Evolutionary conservation across 2,888 invertebrate species (phyloP).

Genomic region (Melipona beecheii): DNA sequence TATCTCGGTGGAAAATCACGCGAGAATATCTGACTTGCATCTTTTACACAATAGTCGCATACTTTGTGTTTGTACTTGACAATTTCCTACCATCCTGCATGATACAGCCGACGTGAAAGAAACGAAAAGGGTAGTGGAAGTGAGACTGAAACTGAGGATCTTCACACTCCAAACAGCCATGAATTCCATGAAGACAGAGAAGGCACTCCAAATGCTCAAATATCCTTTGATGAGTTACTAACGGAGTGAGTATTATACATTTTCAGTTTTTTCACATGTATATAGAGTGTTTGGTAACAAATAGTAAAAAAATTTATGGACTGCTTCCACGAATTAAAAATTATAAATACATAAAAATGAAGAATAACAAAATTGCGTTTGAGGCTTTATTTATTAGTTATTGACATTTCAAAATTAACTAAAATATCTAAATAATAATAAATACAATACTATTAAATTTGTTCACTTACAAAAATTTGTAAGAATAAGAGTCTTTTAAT

Average conservation of each 20-base stretch:
- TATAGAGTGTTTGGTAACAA: slow-evolving; percentile 23
- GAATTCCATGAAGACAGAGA: slow-evolving; percentile 80
- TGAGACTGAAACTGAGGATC: slow-evolving; percentile 91
- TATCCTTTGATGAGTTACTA: slow-evolving; percentile 83
- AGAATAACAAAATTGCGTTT: background rate
- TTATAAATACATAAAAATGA: background rate
- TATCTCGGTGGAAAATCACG: slow-evolving; percentile 33
- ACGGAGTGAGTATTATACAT: slow-evolving; percentile 83
- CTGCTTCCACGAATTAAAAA: background rate
- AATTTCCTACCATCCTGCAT: slow-evolving; percentile 75
- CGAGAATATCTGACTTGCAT: slow-evolving; percentile 51
- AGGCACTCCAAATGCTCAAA: slow-evolving; percentile 81
- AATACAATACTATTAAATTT: background rate
- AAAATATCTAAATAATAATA: background rate
- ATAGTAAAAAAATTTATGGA: background rate
- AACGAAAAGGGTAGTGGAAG: slow-evolving; percentile 87
- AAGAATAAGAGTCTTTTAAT: background rate
- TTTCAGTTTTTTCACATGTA: slow-evolving; percentile 43
- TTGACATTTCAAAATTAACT: background rate
- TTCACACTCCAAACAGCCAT: slow-evolving; percentile 80
- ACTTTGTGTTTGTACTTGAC: slow-evolving; percentile 79
- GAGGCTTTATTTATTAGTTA: background rate
- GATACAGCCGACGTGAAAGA: slow-evolving; percentile 84
- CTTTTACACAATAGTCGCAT: slow-evolving; percentile 68
- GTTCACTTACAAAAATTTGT: background rate